Base-by-base conservation (phyloP, 2,888 invertebrate genomes). In the Sarcophaga subvicina region DNA sequence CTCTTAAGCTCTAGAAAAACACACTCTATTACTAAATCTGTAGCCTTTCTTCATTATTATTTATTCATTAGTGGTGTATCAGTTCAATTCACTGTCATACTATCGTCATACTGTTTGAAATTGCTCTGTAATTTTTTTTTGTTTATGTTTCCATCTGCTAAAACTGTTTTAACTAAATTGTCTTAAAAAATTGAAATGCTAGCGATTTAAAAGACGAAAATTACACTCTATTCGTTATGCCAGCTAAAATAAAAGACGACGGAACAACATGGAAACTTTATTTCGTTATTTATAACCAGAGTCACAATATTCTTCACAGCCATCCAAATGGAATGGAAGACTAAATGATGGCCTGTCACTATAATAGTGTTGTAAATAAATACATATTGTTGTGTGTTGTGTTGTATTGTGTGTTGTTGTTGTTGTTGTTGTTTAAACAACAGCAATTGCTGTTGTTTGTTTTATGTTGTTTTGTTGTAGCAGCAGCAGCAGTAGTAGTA, bases 351-450 rank as follows among this genome's bases (percentile, higher is more conserved):
- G 82, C 79, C 79, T 80, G 82, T 76, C 82, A 67, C 66, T 71
- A 80, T 80, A 82, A 83, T 80, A 67, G 86, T 82, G 75, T 79
- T 86, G 82, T 83, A 79, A 84, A 84, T 84, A 84, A 84, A 84
- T 84, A 75, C 79, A 80, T 84, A 84, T 79, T 84, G 79, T 67
- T 1, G 4, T n/a, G 27, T 17, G 6, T 54, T 17, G n/a, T 37
- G 8, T 62, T 62, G 8, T 62, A 2, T 62, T 62, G 10, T n/a
- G 8, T 20, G n/a, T 62, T 62, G 17, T 62, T 62, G 60, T 60
- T 60, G 60, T 60, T 60, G 22, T n/a, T 62, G 62, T 22, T 22
- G 20, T 62, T 62, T 17, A 59, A 17, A 59, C 59, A 59, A 59
- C 59, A 17, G 59, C 17, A n/a, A 10, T 22, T 62, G 20, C n/a